Evolutionary conservation across 2,888 invertebrate genomes (phyloP).

Genomic region (Drosophila hawaiiensis): DNA sequence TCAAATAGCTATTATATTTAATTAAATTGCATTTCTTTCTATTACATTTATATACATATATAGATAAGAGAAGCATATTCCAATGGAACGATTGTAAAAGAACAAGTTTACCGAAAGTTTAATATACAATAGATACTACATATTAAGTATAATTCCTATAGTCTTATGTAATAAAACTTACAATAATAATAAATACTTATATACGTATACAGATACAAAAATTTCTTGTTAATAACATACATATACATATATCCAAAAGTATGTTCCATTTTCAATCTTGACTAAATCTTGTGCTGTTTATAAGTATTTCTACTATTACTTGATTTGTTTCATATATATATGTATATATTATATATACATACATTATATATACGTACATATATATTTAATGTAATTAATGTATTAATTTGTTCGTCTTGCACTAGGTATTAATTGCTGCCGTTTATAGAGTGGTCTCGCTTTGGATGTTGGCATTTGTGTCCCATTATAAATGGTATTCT

Average conservation of each 20-base stretch:
- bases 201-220: conserved; percentile 25
- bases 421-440: conserved; percentile 54
- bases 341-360: no score
- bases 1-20: not conserved
- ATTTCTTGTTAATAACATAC: not conserved
- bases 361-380: no score
- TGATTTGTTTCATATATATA: not conserved
- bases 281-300: not conserved
- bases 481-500: conserved; percentile 10
- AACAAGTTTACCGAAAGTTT: conserved; percentile 45
- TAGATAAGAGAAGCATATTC: conserved; percentile 42
- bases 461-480: conserved; percentile 3
- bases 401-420: conserved; percentile 29
- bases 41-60: conserved; percentile 8
- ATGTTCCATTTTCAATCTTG: not conserved
- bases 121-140: conserved; percentile 43
- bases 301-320: not conserved
- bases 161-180: conserved; percentile 62
- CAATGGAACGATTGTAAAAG: conserved; percentile 61
- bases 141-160: conserved; percentile 72
- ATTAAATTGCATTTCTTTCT: conserved; percentile 2
- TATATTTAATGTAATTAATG: not conserved
- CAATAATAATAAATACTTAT: conserved; percentile 50
- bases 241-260: not conserved
- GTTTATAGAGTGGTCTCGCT: conserved; percentile 45